Conservation (phyloP, 2,888 invertebrate genomes). For the Hartigia nigra region DNA sequence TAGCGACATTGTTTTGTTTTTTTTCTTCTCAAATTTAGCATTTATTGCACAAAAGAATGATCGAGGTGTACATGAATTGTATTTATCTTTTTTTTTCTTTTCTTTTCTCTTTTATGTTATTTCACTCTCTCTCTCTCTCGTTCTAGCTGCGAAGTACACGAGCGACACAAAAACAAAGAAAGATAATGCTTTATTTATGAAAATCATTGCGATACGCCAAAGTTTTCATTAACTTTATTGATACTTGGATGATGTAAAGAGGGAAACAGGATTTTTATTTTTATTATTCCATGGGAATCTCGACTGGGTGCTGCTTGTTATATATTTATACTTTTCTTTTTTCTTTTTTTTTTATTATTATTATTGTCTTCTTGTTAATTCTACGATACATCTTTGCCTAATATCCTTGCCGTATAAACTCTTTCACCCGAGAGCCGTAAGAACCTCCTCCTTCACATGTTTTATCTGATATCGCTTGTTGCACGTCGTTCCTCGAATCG, state of each 20-base stretch:
- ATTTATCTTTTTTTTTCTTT: slow-evolving; percentile 20
- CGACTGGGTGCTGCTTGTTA: slow-evolving; percentile 51
- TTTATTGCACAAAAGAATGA: slow-evolving; percentile 58
- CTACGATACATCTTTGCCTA: slow-evolving; percentile 53
- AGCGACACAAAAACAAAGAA: slow-evolving; percentile 45
- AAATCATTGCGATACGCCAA: slow-evolving; percentile 39
- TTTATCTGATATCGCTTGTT: background rate
- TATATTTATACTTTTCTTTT: slow-evolving; percentile 33
- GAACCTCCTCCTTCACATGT: slow-evolving; percentile 32
- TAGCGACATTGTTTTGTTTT: slow-evolving; percentile 39
- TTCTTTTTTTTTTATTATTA: slow-evolving; percentile 43
- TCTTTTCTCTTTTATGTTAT: slow-evolving; percentile 32
- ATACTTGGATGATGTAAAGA: slow-evolving; percentile 53
- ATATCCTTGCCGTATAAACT: slow-evolving; percentile 44
- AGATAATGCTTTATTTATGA: slow-evolving; percentile 45
- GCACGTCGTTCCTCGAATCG: background rate
- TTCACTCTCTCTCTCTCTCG: slow-evolving; percentile 22
- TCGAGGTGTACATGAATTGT: slow-evolving; percentile 48
- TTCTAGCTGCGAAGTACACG: slow-evolving; percentile 40
- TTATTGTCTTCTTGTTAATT: slow-evolving; percentile 44
- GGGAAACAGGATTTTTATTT: slow-evolving; percentile 52
- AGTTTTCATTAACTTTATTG: slow-evolving; percentile 48
- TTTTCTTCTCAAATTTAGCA: slow-evolving; percentile 45
- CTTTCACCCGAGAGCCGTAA: slow-evolving; percentile 43
- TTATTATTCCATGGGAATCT: slow-evolving; percentile 56